Percentiles rank a stretch among this genome's conserved stretches.
Conservation (phyloP, 2,797 vertebrate species). For the Eleutherodactylus coqui region DNA sequence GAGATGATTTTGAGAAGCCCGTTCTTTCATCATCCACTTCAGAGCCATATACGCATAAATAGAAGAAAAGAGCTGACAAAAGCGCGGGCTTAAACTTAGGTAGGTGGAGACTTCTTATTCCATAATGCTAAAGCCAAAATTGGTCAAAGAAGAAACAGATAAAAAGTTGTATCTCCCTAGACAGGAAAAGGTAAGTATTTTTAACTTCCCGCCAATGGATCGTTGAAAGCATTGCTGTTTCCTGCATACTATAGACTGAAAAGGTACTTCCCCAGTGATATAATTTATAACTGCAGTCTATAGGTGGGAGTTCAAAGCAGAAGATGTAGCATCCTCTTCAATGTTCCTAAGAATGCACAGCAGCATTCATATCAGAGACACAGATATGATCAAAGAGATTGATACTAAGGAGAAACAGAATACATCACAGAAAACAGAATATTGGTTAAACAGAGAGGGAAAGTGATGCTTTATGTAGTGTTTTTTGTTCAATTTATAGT, state of each 20-base stretch:
- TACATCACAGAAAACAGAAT: constrained; percentile 11
- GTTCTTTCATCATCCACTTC: not conserved
- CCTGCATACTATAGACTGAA: not conserved
- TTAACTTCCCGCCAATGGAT: not conserved
- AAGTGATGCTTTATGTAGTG: not conserved
- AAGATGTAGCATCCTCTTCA: constrained; percentile 8
- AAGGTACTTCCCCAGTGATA: constrained; percentile 1
- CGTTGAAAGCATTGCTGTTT: not conserved
- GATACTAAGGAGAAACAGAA: constrained; percentile 1
- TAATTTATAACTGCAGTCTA: not conserved
- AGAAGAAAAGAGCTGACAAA: not conserved
- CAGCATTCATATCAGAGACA: not conserved
- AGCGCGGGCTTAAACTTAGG: not conserved
- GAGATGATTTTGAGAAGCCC: not conserved
- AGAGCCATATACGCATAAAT: not conserved
- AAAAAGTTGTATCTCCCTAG: not conserved
- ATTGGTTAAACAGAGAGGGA: constrained; percentile 7
- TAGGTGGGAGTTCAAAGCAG: constrained; percentile 19
- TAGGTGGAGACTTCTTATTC: not conserved
- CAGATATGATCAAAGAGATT: constrained; percentile 1
- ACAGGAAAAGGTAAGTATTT: not conserved
- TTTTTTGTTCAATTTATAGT: not conserved
- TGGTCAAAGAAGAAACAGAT: not conserved
- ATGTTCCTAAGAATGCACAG: constrained; percentile 2
- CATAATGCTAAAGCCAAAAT: too few relatives aligned